Evolutionary conservation across 2,797 vertebrate genomes (phyloP).

Genomic region (Chiroxiphia lanceolata): DNA sequence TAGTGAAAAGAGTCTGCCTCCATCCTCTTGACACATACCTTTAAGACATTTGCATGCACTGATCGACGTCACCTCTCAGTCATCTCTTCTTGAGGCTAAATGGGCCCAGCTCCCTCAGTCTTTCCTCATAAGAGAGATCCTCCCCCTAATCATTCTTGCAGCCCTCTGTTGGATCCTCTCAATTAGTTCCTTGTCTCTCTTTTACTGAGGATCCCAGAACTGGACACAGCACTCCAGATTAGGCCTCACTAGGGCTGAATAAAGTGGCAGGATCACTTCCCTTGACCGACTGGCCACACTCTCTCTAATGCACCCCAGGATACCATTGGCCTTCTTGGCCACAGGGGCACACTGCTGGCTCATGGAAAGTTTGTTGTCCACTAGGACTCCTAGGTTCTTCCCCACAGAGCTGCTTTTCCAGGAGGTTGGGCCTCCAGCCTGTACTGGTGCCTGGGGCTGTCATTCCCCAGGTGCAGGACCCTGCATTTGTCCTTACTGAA

Average conservation of each 20-base stretch:
- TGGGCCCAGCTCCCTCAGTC: background rate
- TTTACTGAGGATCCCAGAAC: background rate
- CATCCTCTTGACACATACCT: background rate
- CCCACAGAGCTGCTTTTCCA: background rate
- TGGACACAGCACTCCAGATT: background rate
- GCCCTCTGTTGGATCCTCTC: background rate
- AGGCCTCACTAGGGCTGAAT: background rate
- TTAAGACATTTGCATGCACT: background rate
- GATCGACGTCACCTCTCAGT: background rate
- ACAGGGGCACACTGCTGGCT: background rate
- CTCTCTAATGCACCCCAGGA: background rate
- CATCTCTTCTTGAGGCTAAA: background rate
- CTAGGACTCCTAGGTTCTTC: background rate
- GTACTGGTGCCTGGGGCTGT: too few relatives aligned
- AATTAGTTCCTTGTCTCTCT: background rate
- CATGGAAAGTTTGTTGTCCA: accelerated
- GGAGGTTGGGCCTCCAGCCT: background rate
- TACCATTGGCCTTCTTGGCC: background rate
- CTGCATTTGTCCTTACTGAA: background rate
- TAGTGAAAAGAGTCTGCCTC: background rate
- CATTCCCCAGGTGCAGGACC: background rate
- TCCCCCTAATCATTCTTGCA: background rate
- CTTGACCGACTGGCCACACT: accelerated
- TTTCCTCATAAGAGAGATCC: background rate
- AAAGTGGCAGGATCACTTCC: too few relatives aligned